phyloP scores from a whole-genome alignment of 1,140 invertebrate genomes.

The Thrips palmi region DNA sequence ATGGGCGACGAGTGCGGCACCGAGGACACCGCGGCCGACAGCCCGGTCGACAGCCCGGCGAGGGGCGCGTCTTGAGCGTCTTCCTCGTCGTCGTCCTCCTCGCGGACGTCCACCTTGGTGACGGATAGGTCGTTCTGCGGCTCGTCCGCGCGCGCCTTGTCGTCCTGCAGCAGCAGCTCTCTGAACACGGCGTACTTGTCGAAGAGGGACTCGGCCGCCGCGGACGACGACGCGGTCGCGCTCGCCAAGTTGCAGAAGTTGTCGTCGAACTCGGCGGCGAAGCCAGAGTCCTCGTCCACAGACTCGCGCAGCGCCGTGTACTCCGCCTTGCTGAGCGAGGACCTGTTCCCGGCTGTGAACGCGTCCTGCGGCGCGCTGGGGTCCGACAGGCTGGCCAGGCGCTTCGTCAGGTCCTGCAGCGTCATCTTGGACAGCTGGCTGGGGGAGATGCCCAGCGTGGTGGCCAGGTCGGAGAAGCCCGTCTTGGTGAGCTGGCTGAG shows the following conservation, averaged over 20 bases:
- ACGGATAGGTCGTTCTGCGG: constrained; percentile 22
- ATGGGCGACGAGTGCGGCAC: constrained; percentile 2
- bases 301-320: constrained; percentile 17
- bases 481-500: constrained; percentile 61
- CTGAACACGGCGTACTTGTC: constrained; percentile 73
- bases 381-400: constrained; percentile 32
- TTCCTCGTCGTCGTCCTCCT: constrained; percentile 15
- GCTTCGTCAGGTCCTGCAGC: constrained; percentile 60
- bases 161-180: constrained; percentile 55
- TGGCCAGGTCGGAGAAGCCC: constrained; percentile 56
- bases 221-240: constrained; percentile 4
- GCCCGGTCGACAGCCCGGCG: constrained; percentile 7
- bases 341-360: neutral
- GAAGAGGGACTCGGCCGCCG: constrained; percentile 24
- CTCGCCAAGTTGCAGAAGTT: constrained; percentile 38
- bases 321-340: neutral
- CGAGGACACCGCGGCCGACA: constrained; percentile 2
- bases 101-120: constrained; percentile 8
- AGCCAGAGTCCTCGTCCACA: constrained; percentile 21
- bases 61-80: constrained; percentile 17
- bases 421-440: constrained; percentile 64
- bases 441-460: constrained; percentile 52
- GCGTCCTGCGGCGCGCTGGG: constrained; percentile 12
- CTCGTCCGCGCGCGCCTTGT: constrained; percentile 26
- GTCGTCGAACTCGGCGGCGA: constrained; percentile 37